These are phyloP conservation scores for Choristoneura rosaceana DNA, from an alignment of 2,888 invertebrate genomes.

Conservation along the genomic window DNA sequence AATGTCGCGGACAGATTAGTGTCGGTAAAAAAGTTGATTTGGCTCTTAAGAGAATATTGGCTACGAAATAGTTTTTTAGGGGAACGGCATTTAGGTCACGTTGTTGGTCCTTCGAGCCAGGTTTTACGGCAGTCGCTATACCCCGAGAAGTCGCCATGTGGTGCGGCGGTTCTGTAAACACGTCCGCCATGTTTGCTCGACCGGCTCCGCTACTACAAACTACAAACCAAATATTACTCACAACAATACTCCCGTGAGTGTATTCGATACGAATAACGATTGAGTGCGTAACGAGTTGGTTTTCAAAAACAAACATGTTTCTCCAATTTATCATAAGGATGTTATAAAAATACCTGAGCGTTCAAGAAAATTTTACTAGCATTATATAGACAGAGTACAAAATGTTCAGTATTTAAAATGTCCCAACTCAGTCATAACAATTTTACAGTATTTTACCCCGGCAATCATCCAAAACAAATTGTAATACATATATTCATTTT, in stretches of 20 bases:
- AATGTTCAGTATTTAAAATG: no score
- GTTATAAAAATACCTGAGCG: background rate
- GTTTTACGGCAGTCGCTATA: background rate
- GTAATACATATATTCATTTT: no score
- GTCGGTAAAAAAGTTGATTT: no score
- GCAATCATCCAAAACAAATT: no score
- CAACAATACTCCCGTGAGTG: background rate
- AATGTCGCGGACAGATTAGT: no score
- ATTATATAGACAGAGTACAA: no score
- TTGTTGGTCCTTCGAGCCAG: background rate
- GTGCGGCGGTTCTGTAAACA: background rate
- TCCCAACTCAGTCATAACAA: no score
- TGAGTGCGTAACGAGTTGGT: background rate
- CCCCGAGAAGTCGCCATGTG: background rate
- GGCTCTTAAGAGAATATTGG: background rate
- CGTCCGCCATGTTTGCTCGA: background rate
- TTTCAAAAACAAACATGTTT: background rate
- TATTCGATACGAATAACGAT: background rate
- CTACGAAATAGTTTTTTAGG: background rate
- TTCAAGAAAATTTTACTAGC: background rate
- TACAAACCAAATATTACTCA: conserved; percentile 17
- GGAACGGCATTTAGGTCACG: background rate
- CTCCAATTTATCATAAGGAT: background rate
- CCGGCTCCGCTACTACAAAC: conserved; percentile 2
- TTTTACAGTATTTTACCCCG: no score